Conservation (phyloP, 2,797 vertebrate genomes). For the Argyrosomus regius region DNA sequence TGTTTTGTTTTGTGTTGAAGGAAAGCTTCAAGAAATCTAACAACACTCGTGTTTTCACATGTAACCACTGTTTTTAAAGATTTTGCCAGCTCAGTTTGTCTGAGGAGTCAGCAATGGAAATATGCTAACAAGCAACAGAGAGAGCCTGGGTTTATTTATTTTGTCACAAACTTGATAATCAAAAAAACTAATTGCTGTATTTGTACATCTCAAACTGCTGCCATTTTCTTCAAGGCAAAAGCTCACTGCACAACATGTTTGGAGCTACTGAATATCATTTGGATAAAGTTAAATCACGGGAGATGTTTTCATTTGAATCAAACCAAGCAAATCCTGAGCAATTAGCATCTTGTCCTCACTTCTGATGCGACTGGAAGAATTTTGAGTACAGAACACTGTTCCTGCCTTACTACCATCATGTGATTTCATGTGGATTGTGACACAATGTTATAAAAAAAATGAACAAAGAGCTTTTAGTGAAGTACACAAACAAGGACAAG, state of each 20-base stretch:
- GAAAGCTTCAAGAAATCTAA: not conserved
- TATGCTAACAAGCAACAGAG: not conserved
- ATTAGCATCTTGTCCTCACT: not conserved
- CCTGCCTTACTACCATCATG: too few relatives aligned
- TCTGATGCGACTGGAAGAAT: not conserved
- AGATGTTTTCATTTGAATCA: not conserved
- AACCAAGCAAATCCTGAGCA: not conserved
- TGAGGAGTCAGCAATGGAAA: not conserved
- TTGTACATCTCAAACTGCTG: not conserved
- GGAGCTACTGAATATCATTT: not conserved
- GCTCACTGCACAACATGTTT: not conserved
- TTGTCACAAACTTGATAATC: not conserved
- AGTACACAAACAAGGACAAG: conserved; percentile 26
- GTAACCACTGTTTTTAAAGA: not conserved
- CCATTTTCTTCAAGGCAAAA: not conserved
- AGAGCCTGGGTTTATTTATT: not conserved
- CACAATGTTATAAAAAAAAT: not conserved
- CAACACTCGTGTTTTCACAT: not conserved
- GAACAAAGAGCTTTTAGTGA: not conserved
- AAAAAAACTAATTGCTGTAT: too few relatives aligned
- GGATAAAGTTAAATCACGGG: not conserved
- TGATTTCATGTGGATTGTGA: too few relatives aligned
- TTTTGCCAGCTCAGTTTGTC: not conserved
- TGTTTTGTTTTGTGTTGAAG: too few relatives aligned
- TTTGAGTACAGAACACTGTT: not conserved